Conservation (phyloP, 2,888 invertebrate species). For the Torymus tubicola region DNA sequence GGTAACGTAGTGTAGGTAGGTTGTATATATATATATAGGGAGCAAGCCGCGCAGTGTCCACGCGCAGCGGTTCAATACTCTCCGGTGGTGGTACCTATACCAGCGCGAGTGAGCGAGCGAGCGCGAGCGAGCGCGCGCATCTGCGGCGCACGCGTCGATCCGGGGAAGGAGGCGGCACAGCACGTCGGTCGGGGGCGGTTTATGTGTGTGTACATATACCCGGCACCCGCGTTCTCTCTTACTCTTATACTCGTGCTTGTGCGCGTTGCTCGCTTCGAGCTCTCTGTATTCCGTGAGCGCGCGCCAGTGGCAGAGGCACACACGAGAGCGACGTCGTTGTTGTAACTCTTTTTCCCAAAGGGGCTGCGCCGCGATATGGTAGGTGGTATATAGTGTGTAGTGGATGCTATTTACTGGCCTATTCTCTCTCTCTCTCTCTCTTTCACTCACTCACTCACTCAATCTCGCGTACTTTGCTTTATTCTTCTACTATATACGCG, state of each 20-base stretch:
- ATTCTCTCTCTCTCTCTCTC: too few relatives aligned
- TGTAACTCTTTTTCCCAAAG: slow-evolving; percentile 40
- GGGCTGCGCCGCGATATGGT: slow-evolving; percentile 51
- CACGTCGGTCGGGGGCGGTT: neutral
- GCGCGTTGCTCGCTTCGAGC: too few relatives aligned
- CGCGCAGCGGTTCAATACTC: slow-evolving; percentile 56
- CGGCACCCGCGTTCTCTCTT: too few relatives aligned
- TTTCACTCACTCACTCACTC: too few relatives aligned
- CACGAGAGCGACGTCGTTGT: too few relatives aligned
- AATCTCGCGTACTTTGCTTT: too few relatives aligned
- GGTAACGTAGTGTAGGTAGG: neutral
- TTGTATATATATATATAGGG: neutral
- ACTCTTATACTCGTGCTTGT: too few relatives aligned
- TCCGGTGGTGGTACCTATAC: neutral
- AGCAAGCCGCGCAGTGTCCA: slow-evolving; percentile 16
- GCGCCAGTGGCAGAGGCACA: slow-evolving; percentile 14
- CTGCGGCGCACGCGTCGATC: neutral
- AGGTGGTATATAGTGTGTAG: too few relatives aligned
- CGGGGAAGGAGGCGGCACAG: neutral
- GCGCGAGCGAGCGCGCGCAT: neutral
- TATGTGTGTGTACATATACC: too few relatives aligned
- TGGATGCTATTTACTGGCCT: slow-evolving; percentile 19
- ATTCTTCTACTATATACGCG: too few relatives aligned
- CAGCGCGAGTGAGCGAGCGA: neutral
- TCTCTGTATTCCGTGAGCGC: too few relatives aligned